Percentiles rank a stretch among this genome's conserved stretches.
Conservation (phyloP, 2,797 vertebrate genomes). For the Leucoraja ocellata region DNA sequence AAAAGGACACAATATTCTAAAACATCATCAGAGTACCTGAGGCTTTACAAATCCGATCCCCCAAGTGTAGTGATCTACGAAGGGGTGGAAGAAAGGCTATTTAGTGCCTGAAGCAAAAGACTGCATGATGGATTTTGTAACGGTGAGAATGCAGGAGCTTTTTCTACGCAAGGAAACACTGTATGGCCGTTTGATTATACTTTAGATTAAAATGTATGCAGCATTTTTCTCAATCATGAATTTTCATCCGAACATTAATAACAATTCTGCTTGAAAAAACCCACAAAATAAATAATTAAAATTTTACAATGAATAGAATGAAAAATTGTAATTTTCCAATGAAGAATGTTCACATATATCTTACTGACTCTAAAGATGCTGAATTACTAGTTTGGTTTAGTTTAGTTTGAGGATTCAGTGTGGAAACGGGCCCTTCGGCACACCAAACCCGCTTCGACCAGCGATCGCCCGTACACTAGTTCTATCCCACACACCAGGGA, state of each 20-base stretch:
- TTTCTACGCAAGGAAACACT: neutral
- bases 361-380: conserved; percentile 41
- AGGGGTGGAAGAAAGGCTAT: neutral
- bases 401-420: no score
- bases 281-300: neutral
- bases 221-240: no score
- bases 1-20: neutral
- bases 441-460: no score
- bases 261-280: neutral
- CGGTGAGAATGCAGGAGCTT: neutral
- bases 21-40: conserved; percentile 2
- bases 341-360: conserved; percentile 19
- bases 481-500: no score
- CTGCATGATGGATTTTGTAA: no score
- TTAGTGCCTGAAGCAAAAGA: conserved; percentile 1
- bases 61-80: neutral
- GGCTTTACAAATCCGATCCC: conserved; percentile 6
- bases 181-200: neutral
- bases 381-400: no score
- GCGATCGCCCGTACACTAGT: no score
- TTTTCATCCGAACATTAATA: neutral
- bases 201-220: neutral
- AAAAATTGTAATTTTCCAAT: neutral
- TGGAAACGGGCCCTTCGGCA: no score
- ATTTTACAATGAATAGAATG: conserved; percentile 12